Evolutionary conservation across 2,113 vertebrate species (phyloP).

Genomic region (Spilogale gracilis): DNA sequence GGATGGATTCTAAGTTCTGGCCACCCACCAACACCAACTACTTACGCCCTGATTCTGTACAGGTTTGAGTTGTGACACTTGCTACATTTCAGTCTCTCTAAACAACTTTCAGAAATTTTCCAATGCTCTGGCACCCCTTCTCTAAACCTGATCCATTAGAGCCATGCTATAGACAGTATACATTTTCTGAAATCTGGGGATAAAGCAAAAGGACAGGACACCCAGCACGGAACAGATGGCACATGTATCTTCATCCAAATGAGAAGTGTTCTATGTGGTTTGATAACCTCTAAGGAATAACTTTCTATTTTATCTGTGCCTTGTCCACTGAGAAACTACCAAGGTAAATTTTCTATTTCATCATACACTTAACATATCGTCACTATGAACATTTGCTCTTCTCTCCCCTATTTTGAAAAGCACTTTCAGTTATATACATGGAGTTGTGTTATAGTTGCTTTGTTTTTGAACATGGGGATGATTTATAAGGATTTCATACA

Average conservation of each 20-base stretch:
- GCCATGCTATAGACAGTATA: not conserved
- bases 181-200: not conserved
- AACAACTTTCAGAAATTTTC: not conserved
- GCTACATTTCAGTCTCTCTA: not conserved
- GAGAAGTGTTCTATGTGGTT: not conserved
- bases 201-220: not conserved
- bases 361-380: constrained; percentile 31
- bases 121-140: not conserved
- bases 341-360: constrained; percentile 61
- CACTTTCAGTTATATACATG: constrained; percentile 14
- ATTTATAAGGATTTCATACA: constrained; percentile 62
- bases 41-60: not conserved
- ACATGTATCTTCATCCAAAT: not conserved
- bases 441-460: constrained; percentile 10
- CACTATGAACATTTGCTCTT: constrained; percentile 34
- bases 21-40: not conserved
- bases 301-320: constrained; percentile 2
- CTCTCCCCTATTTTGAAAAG: constrained; percentile 46
- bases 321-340: not conserved
- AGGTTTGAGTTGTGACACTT: not conserved
- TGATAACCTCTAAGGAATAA: not conserved
- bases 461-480: constrained; percentile 34
- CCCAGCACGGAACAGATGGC: not conserved
- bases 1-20: not conserved
- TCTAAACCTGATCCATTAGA: not conserved